Percentiles rank a stretch among this genome's conserved stretches.
These are phyloP conservation scores for Coregonus suidteri DNA, from an alignment of 2,797 vertebrate species.

Conservation along the genomic window DNA sequence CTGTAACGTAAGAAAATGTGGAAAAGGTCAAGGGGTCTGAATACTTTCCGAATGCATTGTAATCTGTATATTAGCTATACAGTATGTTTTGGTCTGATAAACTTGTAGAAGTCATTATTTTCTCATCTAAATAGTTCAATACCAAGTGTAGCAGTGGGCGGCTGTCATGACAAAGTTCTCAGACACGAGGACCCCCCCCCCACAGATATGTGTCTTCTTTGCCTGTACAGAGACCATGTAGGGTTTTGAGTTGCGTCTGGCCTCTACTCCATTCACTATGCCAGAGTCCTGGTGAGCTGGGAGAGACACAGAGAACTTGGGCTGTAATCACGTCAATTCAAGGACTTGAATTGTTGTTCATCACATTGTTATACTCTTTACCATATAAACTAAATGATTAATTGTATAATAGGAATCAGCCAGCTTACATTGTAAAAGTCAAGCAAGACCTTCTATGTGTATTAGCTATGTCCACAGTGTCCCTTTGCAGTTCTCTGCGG, in stretches of 20 bases:
- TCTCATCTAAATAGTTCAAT: neutral
- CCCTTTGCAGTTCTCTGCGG: too few species aligned
- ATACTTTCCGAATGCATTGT: too few species aligned
- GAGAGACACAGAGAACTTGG: too few species aligned
- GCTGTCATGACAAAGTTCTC: conserved; percentile 70
- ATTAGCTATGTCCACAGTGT: too few species aligned
- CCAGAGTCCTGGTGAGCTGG: too few species aligned
- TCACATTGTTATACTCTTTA: neutral
- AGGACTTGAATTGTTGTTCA: neutral
- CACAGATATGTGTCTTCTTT: conserved; percentile 40
- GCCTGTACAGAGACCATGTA: conserved; percentile 73
- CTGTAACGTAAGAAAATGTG: too few species aligned
- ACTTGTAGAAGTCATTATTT: too few species aligned
- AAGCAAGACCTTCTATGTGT: neutral
- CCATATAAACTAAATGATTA: neutral
- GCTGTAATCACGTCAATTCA: conserved; percentile 8
- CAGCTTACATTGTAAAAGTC: neutral
- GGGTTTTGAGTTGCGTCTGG: conserved; percentile 37
- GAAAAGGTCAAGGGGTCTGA: too few species aligned
- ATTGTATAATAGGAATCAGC: too few species aligned
- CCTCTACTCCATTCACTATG: too few species aligned
- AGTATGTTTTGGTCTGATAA: too few species aligned
- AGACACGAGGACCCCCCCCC: conserved; percentile 72
- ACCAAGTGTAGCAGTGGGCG: conserved; percentile 57
- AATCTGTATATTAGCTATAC: too few species aligned